Evolutionary conservation across 1,140 invertebrate species (phyloP), one percentile per base, ranked within the genome.

Genomic region (Pogonognathellus flavescens): DNA sequence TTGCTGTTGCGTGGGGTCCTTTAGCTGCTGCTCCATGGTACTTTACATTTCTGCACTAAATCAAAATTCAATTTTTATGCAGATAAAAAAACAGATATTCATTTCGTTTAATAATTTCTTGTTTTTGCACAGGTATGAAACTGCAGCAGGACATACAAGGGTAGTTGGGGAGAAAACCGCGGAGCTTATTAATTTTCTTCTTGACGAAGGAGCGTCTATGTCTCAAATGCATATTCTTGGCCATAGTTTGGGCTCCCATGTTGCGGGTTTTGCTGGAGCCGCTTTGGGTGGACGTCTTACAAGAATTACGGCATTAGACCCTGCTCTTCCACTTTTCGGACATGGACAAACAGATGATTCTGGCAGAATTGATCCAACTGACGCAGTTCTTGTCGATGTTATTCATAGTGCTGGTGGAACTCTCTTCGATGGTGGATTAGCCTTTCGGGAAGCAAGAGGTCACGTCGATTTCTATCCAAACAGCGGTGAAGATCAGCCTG

Each of bases 391-490:
- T 80, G 94, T 95, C 0, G 93, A 95, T 90, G 92, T 94, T 0
- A 93, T 95, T 81, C 95, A 95, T 87, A 95, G 95, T 0, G 93
- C 94, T 88, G 84, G 81, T 7, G 87, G 87, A 25, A 83, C 57
- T 60, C 59, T 88, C 31, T 60, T 55, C 25, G 81, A 88, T 53
- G 86, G 86, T 31, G 85, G 82, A 5, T 41, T 89, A 18, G 94
- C 93, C 10, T 92, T 92, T 72, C 90, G 90, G n/a, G 90, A 91
- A n/a, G 90, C 92, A 0, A 89, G 92, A 0, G 13, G 55, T 59
- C 14, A 14, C 18, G 9, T 59, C 18, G 18, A 59, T 4, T 59
- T 59, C 13, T 59, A 59, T 59, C 31, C 31, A 3, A 41, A 41
- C 31, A 41, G 31, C 31, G 86, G 86, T n/a, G 31, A 53, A 52